phyloP scores from a whole-genome alignment of 2,888 invertebrate genomes.

The Ornithoptera alexandrae region DNA sequence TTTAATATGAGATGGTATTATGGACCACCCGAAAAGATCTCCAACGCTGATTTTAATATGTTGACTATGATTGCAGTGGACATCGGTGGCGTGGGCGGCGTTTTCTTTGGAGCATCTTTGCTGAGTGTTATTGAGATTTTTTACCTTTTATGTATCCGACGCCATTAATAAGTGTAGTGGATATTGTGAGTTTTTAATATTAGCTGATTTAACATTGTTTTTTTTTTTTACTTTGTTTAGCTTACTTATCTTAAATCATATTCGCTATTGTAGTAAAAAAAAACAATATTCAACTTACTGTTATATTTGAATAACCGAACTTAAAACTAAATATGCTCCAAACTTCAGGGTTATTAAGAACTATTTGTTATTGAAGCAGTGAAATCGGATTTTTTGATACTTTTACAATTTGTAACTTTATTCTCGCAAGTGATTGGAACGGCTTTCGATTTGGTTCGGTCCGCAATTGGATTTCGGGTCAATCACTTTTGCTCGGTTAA shows the following conservation, averaged over 20 bases:
- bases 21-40: no score
- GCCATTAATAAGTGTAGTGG: slow-evolving; percentile 7
- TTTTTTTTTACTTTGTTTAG: no score
- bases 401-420: slow-evolving; percentile 8
- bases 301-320: no score
- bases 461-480: slow-evolving; percentile 13
- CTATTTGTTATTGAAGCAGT: not conserved
- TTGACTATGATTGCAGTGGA: slow-evolving; percentile 71
- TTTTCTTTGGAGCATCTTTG: slow-evolving; percentile 82
- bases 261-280: no score
- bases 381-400: slow-evolving; percentile 3
- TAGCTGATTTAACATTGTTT: no score
- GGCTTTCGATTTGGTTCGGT: slow-evolving; percentile 14
- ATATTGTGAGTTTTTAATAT: no score
- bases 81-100: slow-evolving; percentile 80
- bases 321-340: no score
- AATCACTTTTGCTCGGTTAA: slow-evolving; percentile 11
- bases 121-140: slow-evolving; percentile 79
- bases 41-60: not conserved
- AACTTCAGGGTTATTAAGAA: no score
- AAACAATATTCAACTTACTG: no score
- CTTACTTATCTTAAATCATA: no score
- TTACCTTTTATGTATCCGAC: slow-evolving; percentile 76
- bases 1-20: no score
- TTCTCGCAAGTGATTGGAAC: slow-evolving; percentile 19